Evolutionary conservation across 2,888 invertebrate species (phyloP).

Genomic region (Caenorhabditis sp.): DNA sequence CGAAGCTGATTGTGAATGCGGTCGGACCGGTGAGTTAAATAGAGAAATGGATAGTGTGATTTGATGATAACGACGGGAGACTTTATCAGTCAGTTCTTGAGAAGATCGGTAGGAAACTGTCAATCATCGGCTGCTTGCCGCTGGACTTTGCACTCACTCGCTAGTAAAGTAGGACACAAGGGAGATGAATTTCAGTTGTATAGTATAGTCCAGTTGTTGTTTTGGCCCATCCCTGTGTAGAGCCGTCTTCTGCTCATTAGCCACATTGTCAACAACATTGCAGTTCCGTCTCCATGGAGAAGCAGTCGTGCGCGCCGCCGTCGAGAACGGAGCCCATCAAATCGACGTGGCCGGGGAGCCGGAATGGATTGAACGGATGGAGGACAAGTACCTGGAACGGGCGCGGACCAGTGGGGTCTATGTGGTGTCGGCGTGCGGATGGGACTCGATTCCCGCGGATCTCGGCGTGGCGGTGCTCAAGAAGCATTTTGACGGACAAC

Average conservation of each 20-base stretch:
- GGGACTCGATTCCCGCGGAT: slow-evolving; percentile 91
- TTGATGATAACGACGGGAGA: too few species aligned
- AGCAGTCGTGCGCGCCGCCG: slow-evolving; percentile 89
- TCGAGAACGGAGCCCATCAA: slow-evolving; percentile 88
- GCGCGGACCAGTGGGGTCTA: slow-evolving; percentile 84
- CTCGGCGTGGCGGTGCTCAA: slow-evolving; percentile 88
- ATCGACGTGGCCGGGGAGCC: slow-evolving; percentile 95
- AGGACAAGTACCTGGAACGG: slow-evolving; percentile 86
- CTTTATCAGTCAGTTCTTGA: too few species aligned
- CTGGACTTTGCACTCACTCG: neutral
- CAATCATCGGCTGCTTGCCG: neutral
- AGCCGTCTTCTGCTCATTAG: too few species aligned
- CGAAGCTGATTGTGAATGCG: slow-evolving; percentile 90
- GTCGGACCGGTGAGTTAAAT: slow-evolving; percentile 86
- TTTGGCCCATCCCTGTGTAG: too few species aligned
- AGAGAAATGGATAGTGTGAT: neutral
- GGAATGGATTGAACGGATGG: slow-evolving; percentile 89
- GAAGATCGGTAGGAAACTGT: neutral
- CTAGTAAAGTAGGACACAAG: too few species aligned
- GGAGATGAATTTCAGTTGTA: too few species aligned
- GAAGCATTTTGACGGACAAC: slow-evolving; percentile 85
- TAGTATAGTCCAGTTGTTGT: too few species aligned
- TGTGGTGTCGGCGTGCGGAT: slow-evolving; percentile 83
- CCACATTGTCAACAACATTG: too few species aligned
- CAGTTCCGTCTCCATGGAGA: slow-evolving; percentile 87